Base-by-base conservation (phyloP, 2,113 vertebrate genomes). In the Gallinago media region DNA sequence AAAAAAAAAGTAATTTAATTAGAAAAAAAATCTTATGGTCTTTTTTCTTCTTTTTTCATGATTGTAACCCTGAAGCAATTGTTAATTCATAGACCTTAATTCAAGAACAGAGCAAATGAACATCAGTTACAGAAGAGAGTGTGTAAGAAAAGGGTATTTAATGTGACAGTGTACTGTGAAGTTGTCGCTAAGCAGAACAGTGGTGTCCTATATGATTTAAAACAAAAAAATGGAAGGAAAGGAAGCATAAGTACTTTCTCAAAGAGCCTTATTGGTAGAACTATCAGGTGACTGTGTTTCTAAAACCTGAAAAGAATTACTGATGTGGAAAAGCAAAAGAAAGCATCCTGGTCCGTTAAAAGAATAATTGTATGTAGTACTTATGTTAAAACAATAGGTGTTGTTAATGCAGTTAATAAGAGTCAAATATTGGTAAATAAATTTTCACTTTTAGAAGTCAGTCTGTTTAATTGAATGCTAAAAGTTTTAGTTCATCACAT, bases 321-420 rank as follows among this genome's bases (percentile, higher is more conserved):
- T 46, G 23, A 49, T 81, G 5, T 40, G 61, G 70, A 71, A 95
- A 94, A 96, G 74, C 93, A 95, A 92, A 91, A 84, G 72, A 50
- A 84, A 88, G 70, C 66, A 75, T 65, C 4, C 70, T 87, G 55
- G 65, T 55, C 32, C 10, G 3, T 55, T 63, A 40, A 25, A 62
- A 85, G 34, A 67, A 62, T 54, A 1, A 0, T 4, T 20, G 3
- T 42, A 20, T 74, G 71, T 66, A 55, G 11, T 32, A 3, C 26
- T 79, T 4, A 1, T 2, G 11, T 46, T 82, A 78, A 76, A 73
- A 74, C 15, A 80, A 10, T 38, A 3, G 3, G 1, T 36, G 17
- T 31, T 27, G 21, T 77, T 26, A 74, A 4, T 55, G 34, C 23
- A 26, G 47, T 71, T 75, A 19, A 21, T n/a, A 32, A 29, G 17